Conservation (phyloP, 2,888 invertebrate genomes). For the Alcis repandata region DNA sequence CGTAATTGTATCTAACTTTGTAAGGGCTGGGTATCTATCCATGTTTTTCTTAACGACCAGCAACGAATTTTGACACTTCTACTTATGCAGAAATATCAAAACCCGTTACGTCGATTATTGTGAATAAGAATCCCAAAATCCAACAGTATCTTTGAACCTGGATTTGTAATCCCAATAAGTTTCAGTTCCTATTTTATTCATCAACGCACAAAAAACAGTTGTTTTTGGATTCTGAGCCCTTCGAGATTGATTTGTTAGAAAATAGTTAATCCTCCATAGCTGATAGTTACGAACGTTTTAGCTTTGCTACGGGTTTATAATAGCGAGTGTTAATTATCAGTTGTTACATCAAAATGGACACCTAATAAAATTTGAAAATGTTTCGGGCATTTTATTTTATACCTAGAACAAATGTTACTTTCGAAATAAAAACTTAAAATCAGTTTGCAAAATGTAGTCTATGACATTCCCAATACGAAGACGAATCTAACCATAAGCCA, state of each 20-base stretch:
- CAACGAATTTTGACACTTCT: no score
- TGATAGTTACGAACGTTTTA: constrained; percentile 70
- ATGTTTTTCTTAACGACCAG: no score
- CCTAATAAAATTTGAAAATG: constrained; percentile 78
- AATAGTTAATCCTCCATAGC: constrained; percentile 64
- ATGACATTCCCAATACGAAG: no score
- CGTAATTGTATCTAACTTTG: constrained; percentile 21
- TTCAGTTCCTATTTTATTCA: constrained; percentile 51
- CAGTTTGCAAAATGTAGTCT: no score
- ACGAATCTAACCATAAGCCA: no score
- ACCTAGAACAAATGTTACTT: no score
- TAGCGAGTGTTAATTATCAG: constrained; percentile 78
- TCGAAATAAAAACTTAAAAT: no score
- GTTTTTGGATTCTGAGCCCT: constrained; percentile 51
- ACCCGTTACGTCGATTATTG: no score
- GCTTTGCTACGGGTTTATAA: constrained; percentile 84
- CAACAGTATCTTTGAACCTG: constrained; percentile 19
- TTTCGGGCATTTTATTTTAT: constrained; percentile 48
- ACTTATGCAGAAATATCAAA: no score
- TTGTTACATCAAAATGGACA: constrained; percentile 81
- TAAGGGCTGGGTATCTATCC: constrained; percentile 15
- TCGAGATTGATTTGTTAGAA: constrained; percentile 52
- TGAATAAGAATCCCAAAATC: constrained; percentile 7
- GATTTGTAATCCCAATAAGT: constrained; percentile 1
- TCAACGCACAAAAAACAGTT: constrained; percentile 61